Evolutionary conservation across 2,888 invertebrate genomes (phyloP).

Genomic region (Acleris holmiana): DNA sequence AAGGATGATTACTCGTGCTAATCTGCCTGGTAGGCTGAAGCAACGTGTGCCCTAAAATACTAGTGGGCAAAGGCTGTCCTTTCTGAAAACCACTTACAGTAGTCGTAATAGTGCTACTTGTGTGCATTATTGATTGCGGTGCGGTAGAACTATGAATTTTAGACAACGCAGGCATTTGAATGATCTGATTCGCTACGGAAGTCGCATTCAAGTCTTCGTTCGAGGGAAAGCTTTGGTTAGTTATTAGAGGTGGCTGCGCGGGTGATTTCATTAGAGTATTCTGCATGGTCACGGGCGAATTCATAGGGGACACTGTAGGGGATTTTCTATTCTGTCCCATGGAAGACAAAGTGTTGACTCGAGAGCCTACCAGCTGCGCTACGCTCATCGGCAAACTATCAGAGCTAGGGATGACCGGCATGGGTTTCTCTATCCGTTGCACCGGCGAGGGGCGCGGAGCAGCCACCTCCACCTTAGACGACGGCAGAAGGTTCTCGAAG

Average conservation of each 20-base stretch:
- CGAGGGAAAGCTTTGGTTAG: slow-evolving; percentile 60
- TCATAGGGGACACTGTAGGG: slow-evolving; percentile 76
- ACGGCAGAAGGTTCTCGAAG: slow-evolving; percentile 78
- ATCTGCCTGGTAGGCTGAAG: slow-evolving; percentile 76
- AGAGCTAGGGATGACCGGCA: slow-evolving; percentile 52
- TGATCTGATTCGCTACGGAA: slow-evolving; percentile 69
- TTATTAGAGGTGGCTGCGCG: slow-evolving; percentile 69
- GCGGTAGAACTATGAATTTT: slow-evolving; percentile 70
- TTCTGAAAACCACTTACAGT: slow-evolving; percentile 70
- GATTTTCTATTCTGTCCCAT: slow-evolving; percentile 75
- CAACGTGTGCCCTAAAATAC: slow-evolving; percentile 78
- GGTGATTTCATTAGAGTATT: slow-evolving; percentile 74
- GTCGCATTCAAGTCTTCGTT: slow-evolving; percentile 61
- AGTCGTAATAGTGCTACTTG: slow-evolving; percentile 68
- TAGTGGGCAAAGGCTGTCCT: slow-evolving; percentile 69
- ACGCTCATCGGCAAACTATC: slow-evolving; percentile 70
- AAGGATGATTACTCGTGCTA: slow-evolving; percentile 63
- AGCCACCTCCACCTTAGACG: slow-evolving; percentile 78
- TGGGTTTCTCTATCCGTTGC: slow-evolving; percentile 68
- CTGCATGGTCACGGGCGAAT: slow-evolving; percentile 68
- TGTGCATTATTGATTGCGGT: slow-evolving; percentile 67
- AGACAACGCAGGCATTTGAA: slow-evolving; percentile 80
- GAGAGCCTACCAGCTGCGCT: slow-evolving; percentile 69
- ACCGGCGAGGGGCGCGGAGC: slow-evolving; percentile 69
- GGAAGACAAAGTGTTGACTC: slow-evolving; percentile 69